Evolutionary conservation across 1,140 invertebrate species (phyloP).

Genomic region (Pomacea maculata): DNA sequence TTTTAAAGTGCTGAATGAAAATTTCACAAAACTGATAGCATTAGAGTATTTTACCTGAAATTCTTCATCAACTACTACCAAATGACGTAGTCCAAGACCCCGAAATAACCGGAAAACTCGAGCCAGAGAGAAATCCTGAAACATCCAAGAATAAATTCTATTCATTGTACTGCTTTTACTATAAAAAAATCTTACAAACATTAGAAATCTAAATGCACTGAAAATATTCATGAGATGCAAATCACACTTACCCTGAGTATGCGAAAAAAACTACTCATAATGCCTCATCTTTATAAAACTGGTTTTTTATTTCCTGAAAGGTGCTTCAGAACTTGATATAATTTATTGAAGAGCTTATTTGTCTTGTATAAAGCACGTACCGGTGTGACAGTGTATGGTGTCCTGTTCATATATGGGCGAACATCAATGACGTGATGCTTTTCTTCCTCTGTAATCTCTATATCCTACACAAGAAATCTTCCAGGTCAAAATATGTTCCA

Average conservation of each 20-base stretch:
- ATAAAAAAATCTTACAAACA: no score
- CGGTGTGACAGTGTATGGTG: constrained; percentile 71
- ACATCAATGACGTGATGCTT: constrained; percentile 77
- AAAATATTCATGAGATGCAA: no score
- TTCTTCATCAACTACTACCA: constrained; percentile 92
- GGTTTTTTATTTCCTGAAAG: no score
- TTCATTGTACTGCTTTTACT: neutral
- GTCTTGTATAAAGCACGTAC: constrained; percentile 24
- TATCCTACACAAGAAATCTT: constrained; percentile 59
- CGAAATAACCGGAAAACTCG: constrained; percentile 92
- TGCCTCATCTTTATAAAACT: no score
- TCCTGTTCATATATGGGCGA: constrained; percentile 91
- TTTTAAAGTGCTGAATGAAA: no score
- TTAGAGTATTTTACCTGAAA: constrained; percentile 75
- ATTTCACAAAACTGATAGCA: no score
- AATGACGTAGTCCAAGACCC: constrained; percentile 90
- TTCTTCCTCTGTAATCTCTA: constrained; percentile 72
- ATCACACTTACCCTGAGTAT: no score
- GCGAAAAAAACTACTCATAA: no score
- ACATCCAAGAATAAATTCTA: constrained; percentile 44
- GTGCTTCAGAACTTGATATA: no score
- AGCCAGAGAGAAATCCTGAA: constrained; percentile 85
- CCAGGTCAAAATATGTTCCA: neutral
- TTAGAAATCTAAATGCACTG: no score
- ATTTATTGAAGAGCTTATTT: no score